These are phyloP conservation scores for Erebia ligea DNA, from an alignment of 2,888 invertebrate genomes.

Conservation along the genomic window DNA sequence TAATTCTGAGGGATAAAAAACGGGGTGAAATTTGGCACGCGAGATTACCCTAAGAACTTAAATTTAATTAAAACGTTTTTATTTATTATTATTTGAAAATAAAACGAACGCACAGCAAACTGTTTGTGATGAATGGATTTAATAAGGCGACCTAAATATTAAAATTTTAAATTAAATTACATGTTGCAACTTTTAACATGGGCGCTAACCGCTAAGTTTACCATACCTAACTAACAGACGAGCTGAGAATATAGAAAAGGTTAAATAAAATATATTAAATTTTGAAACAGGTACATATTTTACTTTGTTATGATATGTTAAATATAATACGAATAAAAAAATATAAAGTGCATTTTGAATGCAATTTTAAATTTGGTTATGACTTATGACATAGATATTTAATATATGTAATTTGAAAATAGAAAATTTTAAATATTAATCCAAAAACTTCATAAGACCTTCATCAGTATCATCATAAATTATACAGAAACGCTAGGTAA, in stretches of 20 bases:
- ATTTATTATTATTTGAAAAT: not conserved
- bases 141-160: not conserved
- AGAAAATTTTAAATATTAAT: slow-evolving; percentile 27
- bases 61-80: not conserved
- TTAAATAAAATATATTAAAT: slow-evolving; percentile 12
- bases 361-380: slow-evolving; percentile 12
- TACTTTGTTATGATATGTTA: slow-evolving; percentile 32
- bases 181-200: not conserved
- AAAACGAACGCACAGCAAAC: not conserved
- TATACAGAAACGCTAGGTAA: not conserved
- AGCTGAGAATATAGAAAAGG: not conserved
- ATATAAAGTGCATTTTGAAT: slow-evolving; percentile 21
- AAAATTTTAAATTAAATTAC: not conserved
- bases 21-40: too few relatives aligned
- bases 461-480: slow-evolving; percentile 9
- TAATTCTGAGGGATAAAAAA: too few relatives aligned
- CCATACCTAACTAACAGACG: not conserved
- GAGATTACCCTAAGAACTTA: too few relatives aligned
- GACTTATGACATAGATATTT: slow-evolving; percentile 3
- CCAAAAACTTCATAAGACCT: slow-evolving; percentile 20
- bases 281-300: slow-evolving; percentile 47
- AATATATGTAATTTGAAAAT: slow-evolving; percentile 23
- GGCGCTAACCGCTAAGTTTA: not conserved
- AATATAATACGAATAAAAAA: slow-evolving; percentile 14
- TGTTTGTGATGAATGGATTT: not conserved